A percentile compares a stretch with the other conserved stretches of the same genome.
These are phyloP conservation scores for Sinocyclocheilus maitianheensis DNA, from an alignment of 2,113 vertebrate species.

Conservation along the genomic window DNA sequence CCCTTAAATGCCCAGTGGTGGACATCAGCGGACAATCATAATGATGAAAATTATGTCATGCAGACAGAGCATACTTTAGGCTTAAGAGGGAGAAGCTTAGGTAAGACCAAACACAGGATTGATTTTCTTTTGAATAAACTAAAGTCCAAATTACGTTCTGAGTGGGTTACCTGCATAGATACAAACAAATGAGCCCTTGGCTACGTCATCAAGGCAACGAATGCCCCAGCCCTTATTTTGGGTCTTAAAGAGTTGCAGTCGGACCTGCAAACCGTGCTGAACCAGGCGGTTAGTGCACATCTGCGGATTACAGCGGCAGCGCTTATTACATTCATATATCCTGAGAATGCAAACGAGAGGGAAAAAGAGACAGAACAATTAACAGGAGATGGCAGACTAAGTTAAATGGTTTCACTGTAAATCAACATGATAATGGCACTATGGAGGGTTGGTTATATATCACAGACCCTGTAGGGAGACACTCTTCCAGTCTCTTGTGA, in stretches of 20 bases:
- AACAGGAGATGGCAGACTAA: neutral
- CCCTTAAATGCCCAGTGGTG: neutral
- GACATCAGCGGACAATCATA: too few relatives aligned
- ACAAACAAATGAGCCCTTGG: slow-evolving; percentile 96
- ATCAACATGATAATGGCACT: neutral
- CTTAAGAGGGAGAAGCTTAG: neutral
- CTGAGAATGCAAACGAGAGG: slow-evolving; percentile 64
- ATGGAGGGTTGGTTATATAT: neutral
- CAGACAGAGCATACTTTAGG: too few relatives aligned
- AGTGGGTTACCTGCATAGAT: slow-evolving; percentile 88
- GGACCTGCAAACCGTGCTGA: slow-evolving; percentile 93
- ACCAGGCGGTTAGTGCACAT: slow-evolving; percentile 96
- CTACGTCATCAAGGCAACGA: slow-evolving; percentile 93
- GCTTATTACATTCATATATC: slow-evolving; percentile 95
- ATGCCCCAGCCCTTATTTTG: slow-evolving; percentile 99
- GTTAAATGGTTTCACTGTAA: neutral
- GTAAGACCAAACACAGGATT: neutral
- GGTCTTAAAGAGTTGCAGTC: slow-evolving; percentile 97
- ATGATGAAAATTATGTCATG: too few relatives aligned
- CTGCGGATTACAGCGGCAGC: slow-evolving; percentile 85
- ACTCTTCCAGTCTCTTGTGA: slow-evolving; percentile 92
- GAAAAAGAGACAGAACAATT: neutral
- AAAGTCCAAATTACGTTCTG: neutral
- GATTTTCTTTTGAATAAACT: neutral
- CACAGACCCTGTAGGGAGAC: slow-evolving; percentile 89